Evolutionary conservation across 2,888 invertebrate genomes (phyloP), one percentile per base, ranked within the genome.

Genomic region (Protula sp.): DNA sequence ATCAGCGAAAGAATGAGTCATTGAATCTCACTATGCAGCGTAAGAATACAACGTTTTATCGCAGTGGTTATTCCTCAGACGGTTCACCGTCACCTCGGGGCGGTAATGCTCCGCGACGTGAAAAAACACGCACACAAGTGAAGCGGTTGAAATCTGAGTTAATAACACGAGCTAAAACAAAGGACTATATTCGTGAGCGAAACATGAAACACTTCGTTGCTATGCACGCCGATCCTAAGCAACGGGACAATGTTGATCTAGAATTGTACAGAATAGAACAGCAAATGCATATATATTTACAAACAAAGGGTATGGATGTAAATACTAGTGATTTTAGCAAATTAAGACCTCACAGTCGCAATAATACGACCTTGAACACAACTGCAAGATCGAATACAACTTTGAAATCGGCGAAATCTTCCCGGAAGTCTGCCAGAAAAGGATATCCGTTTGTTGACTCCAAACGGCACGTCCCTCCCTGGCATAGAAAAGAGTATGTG

Each of bases 401-500:
- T 38, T 38, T 38, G 9, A 19, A 9, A 38, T 14, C 38, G 38
- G 19, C 9, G 9, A 9, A 19, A 14, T 9, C 38, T 14, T 14
- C 9, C 19, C 9, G 38, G 9, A 9, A 9, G 19, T 9, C 38
- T 14, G 19, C 9, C 9, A 38, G 19, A 19, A 38, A 38, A 38
- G 9, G 38, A 38, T 14, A 38, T 38, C 38, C 38, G 9, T 30
- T 57, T 24, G 38, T 31, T 3, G 47, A 58, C 29, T 55, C 58
- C 9, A 50, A 19, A 22, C 9, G 58, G 22, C 29, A 3, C 4
- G 26, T 58, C 5, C 58, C 58, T 30, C 58, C 58, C 5, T 58
- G 58, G 58, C 58, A 58, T 24, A 19, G 55, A 27, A 56, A 58
- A 24, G 58, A 58, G 31, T 57, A 57, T n/a, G 26, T 57, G 5